Base-by-base conservation (phyloP, 1,140 invertebrate genomes). In the Plodia interpunctella region DNA sequence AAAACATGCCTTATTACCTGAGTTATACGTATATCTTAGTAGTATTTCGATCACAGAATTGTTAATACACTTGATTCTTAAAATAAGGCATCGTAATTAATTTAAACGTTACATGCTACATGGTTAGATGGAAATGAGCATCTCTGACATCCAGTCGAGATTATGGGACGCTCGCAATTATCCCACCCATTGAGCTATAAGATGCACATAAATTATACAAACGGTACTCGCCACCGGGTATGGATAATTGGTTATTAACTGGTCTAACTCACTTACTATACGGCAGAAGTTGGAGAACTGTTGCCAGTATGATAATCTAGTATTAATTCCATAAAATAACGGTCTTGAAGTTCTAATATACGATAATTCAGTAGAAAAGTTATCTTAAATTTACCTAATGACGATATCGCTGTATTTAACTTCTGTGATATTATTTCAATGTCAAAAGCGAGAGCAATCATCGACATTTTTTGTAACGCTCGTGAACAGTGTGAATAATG, bases 371-470 rank as follows among this genome's bases (percentile, higher is more conserved):
- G 13, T n/a, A n/a, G n/a, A n/a, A n/a, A 44, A 44, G 3, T 44
- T 44, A 44, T 44, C 38, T 15, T 44, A 44, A n/a, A 44, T 44
- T 44, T 44, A 15, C 38, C 38, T 15, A 44, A 15, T 2, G 9
- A 35, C 32, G 32, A 35, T 35, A 35, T 13, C 6, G 38, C 38
- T 15, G n/a, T 44, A 49, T 65, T 60, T 63, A 75, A 80, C 21
- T 78, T 73, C 57, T 82, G 61, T 55, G 78, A 68, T 19, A 70
- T 60, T 2, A 84, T 74, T 72, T 84, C 78, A 55, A 83, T 79
- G 66, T 84, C 81, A 65, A 78, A 63, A 59, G 70, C 72, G 61
- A 80, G 58, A 55, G 62, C 51, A 35, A 76, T 74, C 74, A 79
- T 64, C 17, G 51, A 53, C 21, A 54, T 74, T 62, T 65, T 70